A percentile compares a stretch with the other conserved stretches of the same genome.
These are phyloP conservation scores for Stenichneumon culpator DNA, from an alignment of 2,888 invertebrate genomes.

Conservation along the genomic window DNA sequence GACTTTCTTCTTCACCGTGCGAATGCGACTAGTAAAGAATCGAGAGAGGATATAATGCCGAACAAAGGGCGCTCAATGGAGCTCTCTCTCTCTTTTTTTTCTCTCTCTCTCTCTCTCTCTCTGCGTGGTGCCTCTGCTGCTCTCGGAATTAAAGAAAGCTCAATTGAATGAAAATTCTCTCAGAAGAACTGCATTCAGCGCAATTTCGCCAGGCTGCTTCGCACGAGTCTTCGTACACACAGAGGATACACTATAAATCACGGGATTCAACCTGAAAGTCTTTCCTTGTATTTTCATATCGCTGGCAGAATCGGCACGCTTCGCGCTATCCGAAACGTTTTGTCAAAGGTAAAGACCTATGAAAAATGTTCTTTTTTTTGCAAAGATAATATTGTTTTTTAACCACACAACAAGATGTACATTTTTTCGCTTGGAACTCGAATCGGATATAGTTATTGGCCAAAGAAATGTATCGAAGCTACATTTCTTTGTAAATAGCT, in stretches of 20 bases:
- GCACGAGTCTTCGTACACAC: constrained; percentile 21
- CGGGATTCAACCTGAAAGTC: neutral
- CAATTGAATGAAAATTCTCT: constrained; percentile 47
- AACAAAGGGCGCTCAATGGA: constrained; percentile 39
- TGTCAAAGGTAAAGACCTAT: no score
- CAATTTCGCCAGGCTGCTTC: constrained; percentile 26
- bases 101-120: no score
- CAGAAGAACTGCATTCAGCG: constrained; percentile 12
- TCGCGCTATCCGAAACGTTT: no score
- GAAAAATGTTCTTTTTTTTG: no score
- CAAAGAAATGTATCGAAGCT: neutral
- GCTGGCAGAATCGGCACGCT: neutral
- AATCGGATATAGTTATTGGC: no score
- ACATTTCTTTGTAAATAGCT: neutral
- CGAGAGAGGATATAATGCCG: constrained; percentile 22
- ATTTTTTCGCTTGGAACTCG: no score
- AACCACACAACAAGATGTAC: no score
- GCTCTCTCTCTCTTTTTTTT: constrained; percentile 16
- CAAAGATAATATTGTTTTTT: no score
- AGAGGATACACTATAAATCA: neutral
- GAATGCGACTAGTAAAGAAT: constrained; percentile 55
- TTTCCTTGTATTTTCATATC: constrained; percentile 19
- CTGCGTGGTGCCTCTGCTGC: neutral
- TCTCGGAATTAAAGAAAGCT: constrained; percentile 43
- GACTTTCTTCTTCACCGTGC: constrained; percentile 62